Base-by-base conservation (phyloP, 2,113 vertebrate genomes). In the Panurus biarmicus region DNA sequence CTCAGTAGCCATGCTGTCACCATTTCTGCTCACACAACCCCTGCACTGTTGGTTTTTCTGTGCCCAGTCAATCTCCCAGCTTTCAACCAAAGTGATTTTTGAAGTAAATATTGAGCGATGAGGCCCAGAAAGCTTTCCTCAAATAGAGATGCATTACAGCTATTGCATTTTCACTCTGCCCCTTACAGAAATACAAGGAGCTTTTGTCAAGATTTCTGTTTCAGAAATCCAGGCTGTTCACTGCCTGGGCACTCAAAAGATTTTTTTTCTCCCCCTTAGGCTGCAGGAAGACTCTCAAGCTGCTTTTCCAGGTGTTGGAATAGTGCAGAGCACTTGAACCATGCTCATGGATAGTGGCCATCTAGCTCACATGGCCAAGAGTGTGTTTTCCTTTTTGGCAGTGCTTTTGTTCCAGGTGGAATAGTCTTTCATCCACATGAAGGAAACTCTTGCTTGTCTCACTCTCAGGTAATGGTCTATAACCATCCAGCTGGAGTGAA, bases 291-390 rank as follows among this genome's bases (percentile, higher is more conserved):
- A 79, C 40, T 60, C 56, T 42, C n/a, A 93, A 90, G 87, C 82
- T 94, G 91, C 93, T 94, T 95, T 95, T 96, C 95, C 94, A 96
- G 93, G 95, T 96, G 91, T 71, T 94, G 93, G 96, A 95, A 95
- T 21, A 83, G 89, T 67, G 79, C 76, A 90, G n/a, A 96, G 89
- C 53, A 74, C 36, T 72, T 90, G 90, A 96, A 95, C 90, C 87
- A 31, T 90, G 29, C 25, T 62, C 67, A 33, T 90, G 95, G 96
- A 96, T 73, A 38, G 79, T 29, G 86, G 90, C 93, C 95, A 96
- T 95, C 85, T 22, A 60, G 54, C 57, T 93, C 88, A 17, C 50
- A 61, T 1, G 53, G 87, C 93, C 91, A 95, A 36, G 6, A 90
- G 72, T 0, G 53, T 50, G 62, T 54, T 95, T 95, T 95, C 89